A percentile compares a stretch with the other conserved stretches of the same genome.
These are phyloP conservation scores for Netelia melanura DNA, from an alignment of 2,888 invertebrate species.

Conservation along the genomic window DNA sequence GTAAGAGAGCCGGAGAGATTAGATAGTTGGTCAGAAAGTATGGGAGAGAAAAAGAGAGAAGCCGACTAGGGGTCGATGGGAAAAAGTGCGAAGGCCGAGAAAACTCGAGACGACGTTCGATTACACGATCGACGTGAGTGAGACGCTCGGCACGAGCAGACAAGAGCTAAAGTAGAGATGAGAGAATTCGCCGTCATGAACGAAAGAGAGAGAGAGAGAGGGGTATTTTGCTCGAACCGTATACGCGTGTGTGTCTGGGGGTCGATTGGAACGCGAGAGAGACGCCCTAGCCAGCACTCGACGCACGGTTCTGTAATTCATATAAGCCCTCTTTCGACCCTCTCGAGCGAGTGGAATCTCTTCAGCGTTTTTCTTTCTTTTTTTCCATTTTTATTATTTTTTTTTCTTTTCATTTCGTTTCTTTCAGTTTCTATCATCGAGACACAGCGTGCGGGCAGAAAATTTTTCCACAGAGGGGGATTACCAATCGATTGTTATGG, in stretches of 20 bases:
- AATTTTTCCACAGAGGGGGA: conserved; percentile 14
- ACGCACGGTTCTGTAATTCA: conserved; percentile 51
- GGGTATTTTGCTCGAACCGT: conserved; percentile 19
- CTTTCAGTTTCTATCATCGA: conserved; percentile 28
- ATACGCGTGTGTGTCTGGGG: conserved; percentile 13
- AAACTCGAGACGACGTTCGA: conserved; percentile 66
- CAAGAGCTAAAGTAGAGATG: conserved; percentile 36
- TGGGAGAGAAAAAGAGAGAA: conserved; percentile 2
- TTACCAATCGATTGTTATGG: conserved; percentile 22
- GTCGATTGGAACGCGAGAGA: conserved; percentile 23
- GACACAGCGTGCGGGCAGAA: conserved; percentile 9
- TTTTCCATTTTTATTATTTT: conserved; percentile 2
- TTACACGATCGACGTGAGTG: conserved; percentile 59
- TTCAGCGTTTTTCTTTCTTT: conserved; percentile 23
- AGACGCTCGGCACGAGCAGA: conserved; percentile 43
- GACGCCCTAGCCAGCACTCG: conserved; percentile 30
- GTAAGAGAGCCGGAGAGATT: conserved; percentile 7
- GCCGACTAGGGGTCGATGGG: conserved; percentile 27
- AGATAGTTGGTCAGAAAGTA: background rate
- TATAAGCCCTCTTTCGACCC: conserved; percentile 40
- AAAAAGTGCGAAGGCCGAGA: conserved; percentile 58
- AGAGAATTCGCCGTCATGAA: conserved; percentile 15
- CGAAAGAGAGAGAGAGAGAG: background rate
- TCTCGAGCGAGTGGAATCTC: conserved; percentile 34
- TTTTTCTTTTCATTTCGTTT: conserved; percentile 1